Conservation (phyloP, 2,113 vertebrate species). For the Octodon degus region DNA sequence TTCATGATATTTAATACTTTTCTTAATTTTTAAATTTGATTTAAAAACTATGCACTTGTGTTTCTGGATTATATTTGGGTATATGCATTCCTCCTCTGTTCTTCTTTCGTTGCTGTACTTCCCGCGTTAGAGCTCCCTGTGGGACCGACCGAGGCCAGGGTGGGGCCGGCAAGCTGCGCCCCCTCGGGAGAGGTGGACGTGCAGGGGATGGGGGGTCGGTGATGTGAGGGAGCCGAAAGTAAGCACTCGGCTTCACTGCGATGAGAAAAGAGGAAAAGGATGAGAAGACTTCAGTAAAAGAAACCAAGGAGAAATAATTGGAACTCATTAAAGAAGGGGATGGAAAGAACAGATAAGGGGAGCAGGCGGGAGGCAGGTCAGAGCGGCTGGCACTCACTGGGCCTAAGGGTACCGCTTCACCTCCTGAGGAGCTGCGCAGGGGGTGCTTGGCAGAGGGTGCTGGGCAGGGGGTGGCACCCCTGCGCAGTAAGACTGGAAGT, state of each 20-base stretch:
- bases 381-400: background rate
- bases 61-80: slow-evolving; percentile 51
- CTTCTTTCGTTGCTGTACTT: slow-evolving; percentile 46
- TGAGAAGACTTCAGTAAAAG: slow-evolving; percentile 11
- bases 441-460: background rate
- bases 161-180: background rate
- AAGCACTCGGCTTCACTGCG: background rate
- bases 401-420: background rate
- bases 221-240: background rate
- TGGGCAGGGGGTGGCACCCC: background rate
- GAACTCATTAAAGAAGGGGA: background rate
- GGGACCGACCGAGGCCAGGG: background rate
- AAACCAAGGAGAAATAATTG: background rate
- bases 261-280: background rate
- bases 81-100: background rate
- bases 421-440: background rate
- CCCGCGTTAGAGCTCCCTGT: background rate
- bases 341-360: background rate
- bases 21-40: slow-evolving; percentile 51
- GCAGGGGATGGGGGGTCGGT: background rate
- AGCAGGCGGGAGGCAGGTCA: background rate
- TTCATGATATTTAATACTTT: background rate
- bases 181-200: background rate
- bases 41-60: slow-evolving; percentile 22
- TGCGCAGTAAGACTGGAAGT: background rate